Percentiles rank a stretch among this genome's conserved stretches.
phyloP scores from a whole-genome alignment of 2,797 vertebrate species.

The Acipenser transmontanus region DNA sequence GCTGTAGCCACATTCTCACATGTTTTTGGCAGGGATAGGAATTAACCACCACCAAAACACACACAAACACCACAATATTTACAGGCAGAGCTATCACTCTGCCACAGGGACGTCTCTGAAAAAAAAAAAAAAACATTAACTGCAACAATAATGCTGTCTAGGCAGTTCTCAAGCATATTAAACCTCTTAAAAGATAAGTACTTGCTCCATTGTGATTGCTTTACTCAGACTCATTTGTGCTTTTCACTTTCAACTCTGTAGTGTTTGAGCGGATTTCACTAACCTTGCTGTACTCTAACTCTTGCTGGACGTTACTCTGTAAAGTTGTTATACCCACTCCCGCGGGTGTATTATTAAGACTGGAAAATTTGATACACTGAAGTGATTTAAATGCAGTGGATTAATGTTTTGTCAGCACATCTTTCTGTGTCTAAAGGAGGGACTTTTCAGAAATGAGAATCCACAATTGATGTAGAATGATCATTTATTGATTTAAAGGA shows the following conservation, averaged over 20 bases:
- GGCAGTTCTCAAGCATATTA: constrained; percentile 45
- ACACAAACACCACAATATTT: no score
- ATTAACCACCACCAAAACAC: no score
- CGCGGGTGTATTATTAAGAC: constrained; percentile 46
- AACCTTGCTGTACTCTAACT: constrained; percentile 14
- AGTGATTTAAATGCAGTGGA: constrained; percentile 27
- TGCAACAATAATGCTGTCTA: constrained; percentile 43
- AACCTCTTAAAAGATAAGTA: constrained; percentile 43
- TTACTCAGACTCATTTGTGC: constrained; percentile 60
- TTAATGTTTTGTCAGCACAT: constrained; percentile 31
- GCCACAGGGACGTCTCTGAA: constrained; percentile 29
- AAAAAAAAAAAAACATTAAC: constrained; percentile 45
- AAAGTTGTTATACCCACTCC: constrained; percentile 48
- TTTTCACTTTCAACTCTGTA: constrained; percentile 38
- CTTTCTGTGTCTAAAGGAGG: constrained; percentile 26
- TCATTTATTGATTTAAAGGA: no score
- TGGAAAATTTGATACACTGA: constrained; percentile 45
- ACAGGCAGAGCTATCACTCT: no score
- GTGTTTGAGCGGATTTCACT: constrained; percentile 19
- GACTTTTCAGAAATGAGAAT: neutral
- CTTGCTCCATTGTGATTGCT: constrained; percentile 52
- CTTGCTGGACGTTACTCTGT: constrained; percentile 18
- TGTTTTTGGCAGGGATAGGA: no score
- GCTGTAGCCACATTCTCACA: no score
- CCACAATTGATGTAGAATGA: no score